phyloP scores from a whole-genome alignment of 2,797 vertebrate species.

The Brotula barbata region DNA sequence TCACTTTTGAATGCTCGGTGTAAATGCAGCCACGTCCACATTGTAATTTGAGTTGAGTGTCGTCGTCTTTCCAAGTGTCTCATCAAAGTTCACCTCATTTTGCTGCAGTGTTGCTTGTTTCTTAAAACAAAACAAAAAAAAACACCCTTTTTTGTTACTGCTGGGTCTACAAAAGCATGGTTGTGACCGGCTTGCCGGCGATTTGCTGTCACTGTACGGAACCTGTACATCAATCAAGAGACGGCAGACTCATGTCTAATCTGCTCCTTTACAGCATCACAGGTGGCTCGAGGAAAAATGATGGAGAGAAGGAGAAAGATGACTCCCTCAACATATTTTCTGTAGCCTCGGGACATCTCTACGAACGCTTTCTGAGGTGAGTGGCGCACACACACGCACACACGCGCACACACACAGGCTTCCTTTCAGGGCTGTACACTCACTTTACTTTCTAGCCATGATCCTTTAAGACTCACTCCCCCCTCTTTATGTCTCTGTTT shows the following conservation, averaged over 20 bases:
- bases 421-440: neutral
- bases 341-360: slow-evolving; percentile 95
- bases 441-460: slow-evolving; percentile 15
- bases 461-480: slow-evolving; percentile 17
- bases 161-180: slow-evolving; percentile 33
- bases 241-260: slow-evolving; percentile 26
- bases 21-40: too few relatives aligned
- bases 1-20: too few relatives aligned
- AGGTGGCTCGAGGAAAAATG: slow-evolving; percentile 76
- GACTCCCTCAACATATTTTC: slow-evolving; percentile 95
- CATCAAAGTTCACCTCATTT: slow-evolving; percentile 26
- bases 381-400: slow-evolving; percentile 27
- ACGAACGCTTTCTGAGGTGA: slow-evolving; percentile 96
- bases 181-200: slow-evolving; percentile 18
- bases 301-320: slow-evolving; percentile 77
- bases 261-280: slow-evolving; percentile 80
- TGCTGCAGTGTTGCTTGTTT: slow-evolving; percentile 45
- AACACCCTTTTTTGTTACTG: slow-evolving; percentile 15
- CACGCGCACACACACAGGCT: neutral
- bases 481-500: slow-evolving; percentile 43
- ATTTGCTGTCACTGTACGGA: slow-evolving; percentile 36
- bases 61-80: slow-evolving; percentile 26
- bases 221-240: slow-evolving; percentile 29
- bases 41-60: slow-evolving; percentile 16
- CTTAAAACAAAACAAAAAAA: too few relatives aligned